Evolutionary conservation across 2,797 vertebrate species (phyloP).

Genomic region (Chrosomus eos): DNA sequence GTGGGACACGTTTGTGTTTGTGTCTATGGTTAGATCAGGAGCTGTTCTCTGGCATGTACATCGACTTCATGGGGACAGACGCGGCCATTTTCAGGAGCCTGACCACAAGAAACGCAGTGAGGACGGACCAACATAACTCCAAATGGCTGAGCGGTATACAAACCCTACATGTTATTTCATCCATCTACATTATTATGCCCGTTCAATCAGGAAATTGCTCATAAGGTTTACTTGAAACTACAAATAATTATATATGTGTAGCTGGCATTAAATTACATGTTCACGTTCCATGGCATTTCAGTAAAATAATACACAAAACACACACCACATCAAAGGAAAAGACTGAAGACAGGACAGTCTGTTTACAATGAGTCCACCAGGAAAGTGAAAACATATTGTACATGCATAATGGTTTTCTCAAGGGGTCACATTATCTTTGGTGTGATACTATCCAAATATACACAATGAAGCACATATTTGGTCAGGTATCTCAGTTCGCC

Average conservation of each 20-base stretch:
- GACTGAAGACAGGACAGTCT: neutral
- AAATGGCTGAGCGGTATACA: constrained; percentile 96
- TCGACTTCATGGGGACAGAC: constrained; percentile 99
- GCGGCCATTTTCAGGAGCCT: constrained; percentile 97
- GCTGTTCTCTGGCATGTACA: constrained; percentile 98
- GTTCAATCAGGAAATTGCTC: constrained; percentile 16
- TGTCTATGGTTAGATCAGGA: constrained; percentile 85
- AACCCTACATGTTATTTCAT: neutral
- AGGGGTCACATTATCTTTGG: constrained; percentile 1
- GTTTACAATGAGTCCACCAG: constrained; percentile 5
- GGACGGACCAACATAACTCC: constrained; percentile 97
- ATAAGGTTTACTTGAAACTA: neutral
- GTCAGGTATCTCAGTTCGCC: neutral
- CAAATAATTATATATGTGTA: constrained; percentile 10
- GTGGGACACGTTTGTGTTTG: neutral
- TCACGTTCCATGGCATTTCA: neutral
- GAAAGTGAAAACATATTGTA: constrained; percentile 14
- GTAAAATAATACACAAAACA: constrained; percentile 31
- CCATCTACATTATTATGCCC: neutral
- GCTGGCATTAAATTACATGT: constrained; percentile 13
- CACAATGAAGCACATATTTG: neutral
- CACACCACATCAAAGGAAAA: constrained; percentile 16
- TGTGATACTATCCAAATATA: constrained; percentile 31
- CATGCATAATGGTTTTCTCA: neutral
- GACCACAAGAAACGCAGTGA: constrained; percentile 90